Evolutionary conservation across 2,888 invertebrate species (phyloP).

Genomic region (Anoncus sp.): DNA sequence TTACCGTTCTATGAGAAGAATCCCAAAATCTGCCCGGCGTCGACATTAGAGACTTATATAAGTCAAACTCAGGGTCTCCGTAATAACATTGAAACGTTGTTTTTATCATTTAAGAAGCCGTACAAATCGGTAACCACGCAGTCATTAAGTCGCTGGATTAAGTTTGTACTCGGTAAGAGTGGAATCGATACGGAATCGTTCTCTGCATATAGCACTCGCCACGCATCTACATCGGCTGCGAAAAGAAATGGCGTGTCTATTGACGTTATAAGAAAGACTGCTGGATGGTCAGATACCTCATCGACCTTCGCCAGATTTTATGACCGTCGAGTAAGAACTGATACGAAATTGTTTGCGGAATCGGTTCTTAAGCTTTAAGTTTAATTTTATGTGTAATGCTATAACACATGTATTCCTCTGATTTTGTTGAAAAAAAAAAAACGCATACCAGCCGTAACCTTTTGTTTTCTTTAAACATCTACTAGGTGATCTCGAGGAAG

Average conservation of each 20-base stretch:
- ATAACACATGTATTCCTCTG: too few species aligned
- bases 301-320: not conserved
- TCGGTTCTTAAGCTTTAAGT: not conserved
- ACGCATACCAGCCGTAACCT: conserved; percentile 17
- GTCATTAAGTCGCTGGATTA: conserved; percentile 62
- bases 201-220: conserved; percentile 40
- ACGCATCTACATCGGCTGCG: conserved; percentile 28
- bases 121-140: conserved; percentile 53
- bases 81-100: conserved; percentile 19
- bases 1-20: conserved; percentile 42
- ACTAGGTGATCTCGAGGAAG: conserved; percentile 16
- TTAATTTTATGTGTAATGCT: too few species aligned
- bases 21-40: conserved; percentile 24
- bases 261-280: conserved; percentile 10
- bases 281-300: not conserved
- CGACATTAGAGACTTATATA: conserved; percentile 24
- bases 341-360: conserved; percentile 4
- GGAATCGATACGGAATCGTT: conserved; percentile 18
- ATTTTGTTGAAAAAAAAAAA: not conserved
- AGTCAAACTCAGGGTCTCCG: conserved; percentile 12
- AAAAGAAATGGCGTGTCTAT: conserved; percentile 40
- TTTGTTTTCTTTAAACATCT: conserved; percentile 21
- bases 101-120: conserved; percentile 56
- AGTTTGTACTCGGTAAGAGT: conserved; percentile 9
- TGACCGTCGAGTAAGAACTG: conserved; percentile 1